These are phyloP conservation scores for Propithecus coquereli DNA, from an alignment of 2,113 vertebrate genomes.

Conservation along the genomic window DNA sequence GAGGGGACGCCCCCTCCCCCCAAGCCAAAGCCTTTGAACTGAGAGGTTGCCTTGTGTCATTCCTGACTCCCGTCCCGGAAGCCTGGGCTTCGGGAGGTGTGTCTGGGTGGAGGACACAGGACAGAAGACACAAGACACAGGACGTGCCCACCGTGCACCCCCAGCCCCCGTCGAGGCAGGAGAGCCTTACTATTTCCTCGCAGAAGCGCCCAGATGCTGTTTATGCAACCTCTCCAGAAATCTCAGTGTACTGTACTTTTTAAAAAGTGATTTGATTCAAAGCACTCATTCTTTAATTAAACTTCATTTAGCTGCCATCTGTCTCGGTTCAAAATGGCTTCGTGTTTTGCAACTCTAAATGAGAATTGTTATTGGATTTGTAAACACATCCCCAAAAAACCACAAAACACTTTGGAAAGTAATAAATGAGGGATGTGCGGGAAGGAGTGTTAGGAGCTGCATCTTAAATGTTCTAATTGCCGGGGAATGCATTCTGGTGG, in stretches of 20 bases:
- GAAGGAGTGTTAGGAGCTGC: slow-evolving; percentile 47
- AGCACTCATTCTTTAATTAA: slow-evolving; percentile 85
- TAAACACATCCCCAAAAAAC: slow-evolving; percentile 74
- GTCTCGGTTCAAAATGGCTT: slow-evolving; percentile 79
- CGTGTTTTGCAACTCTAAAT: slow-evolving; percentile 81
- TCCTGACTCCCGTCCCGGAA: not conserved
- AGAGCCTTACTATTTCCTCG: not conserved
- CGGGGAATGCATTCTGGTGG: slow-evolving; percentile 45
- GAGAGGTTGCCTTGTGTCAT: not conserved
- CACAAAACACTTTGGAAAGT: slow-evolving; percentile 76
- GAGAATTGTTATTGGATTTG: slow-evolving; percentile 82
- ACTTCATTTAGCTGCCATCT: slow-evolving; percentile 85
- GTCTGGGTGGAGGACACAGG: not conserved
- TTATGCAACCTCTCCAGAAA: slow-evolving; percentile 65
- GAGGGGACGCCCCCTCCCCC: accelerated
- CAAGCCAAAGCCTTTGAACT: not conserved
- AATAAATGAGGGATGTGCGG: slow-evolving; percentile 63
- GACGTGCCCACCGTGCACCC: accelerated
- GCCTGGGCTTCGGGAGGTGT: not conserved
- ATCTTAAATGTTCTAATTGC: slow-evolving; percentile 71
- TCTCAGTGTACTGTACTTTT: slow-evolving; percentile 55
- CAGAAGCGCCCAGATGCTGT: slow-evolving; percentile 77
- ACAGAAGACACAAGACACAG: not conserved
- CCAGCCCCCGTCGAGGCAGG: not conserved
- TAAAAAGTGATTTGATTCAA: slow-evolving; percentile 75